Evolutionary conservation across 2,888 invertebrate genomes (phyloP).

Genomic region (Idaea dimidiata): DNA sequence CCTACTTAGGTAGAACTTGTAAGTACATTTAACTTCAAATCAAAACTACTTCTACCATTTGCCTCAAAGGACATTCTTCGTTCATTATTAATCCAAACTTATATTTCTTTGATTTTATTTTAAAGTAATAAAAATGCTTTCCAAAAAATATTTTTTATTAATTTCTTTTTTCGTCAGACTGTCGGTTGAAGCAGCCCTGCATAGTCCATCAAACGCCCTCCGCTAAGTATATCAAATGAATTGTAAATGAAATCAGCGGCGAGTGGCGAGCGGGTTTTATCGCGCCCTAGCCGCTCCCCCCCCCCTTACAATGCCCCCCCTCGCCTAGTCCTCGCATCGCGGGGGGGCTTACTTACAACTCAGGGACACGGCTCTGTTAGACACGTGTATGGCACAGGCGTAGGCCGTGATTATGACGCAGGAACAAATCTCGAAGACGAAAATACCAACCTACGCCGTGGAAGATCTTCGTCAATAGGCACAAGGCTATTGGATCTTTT

Average conservation of each 20-base stretch:
- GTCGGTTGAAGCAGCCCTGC: slow-evolving; percentile 46
- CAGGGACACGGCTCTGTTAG: background rate
- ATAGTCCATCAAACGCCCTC: slow-evolving; percentile 57
- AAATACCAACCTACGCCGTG: too few species aligned
- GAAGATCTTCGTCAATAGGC: too few species aligned
- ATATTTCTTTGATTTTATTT: too few species aligned
- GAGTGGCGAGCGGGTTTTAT: slow-evolving; percentile 61
- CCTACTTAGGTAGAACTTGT: too few species aligned
- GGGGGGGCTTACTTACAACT: background rate
- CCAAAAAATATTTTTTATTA: too few species aligned
- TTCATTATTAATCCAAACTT: too few species aligned
- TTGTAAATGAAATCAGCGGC: slow-evolving; percentile 78
- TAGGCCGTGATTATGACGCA: background rate
- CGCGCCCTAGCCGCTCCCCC: slow-evolving; percentile 30
- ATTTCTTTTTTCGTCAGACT: background rate
- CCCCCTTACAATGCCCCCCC: background rate
- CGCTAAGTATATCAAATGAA: slow-evolving; percentile 76
- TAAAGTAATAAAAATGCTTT: too few species aligned
- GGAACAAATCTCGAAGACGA: too few species aligned
- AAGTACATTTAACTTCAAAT: too few species aligned
- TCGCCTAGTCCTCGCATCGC: background rate
- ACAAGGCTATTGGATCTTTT: too few species aligned
- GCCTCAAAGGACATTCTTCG: too few species aligned
- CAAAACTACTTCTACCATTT: too few species aligned
- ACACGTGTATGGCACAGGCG: background rate